phyloP scores from a whole-genome alignment of 2,888 invertebrate genomes.

The Alloscopus bannaensis region DNA sequence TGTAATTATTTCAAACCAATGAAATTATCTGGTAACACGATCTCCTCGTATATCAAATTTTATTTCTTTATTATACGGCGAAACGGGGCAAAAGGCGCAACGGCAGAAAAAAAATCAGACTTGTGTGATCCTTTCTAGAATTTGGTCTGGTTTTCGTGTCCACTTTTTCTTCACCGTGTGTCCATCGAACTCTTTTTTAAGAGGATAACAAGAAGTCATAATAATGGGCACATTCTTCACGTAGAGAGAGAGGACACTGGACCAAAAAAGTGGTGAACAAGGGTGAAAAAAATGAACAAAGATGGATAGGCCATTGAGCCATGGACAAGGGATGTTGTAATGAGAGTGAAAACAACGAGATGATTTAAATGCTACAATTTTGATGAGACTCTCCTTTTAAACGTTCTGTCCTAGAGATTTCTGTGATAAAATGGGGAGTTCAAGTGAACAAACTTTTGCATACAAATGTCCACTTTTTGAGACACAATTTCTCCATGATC shows the following conservation, averaged over 20 bases:
- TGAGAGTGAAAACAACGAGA: neutral
- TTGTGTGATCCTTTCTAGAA: neutral
- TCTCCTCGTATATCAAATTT: conserved; percentile 63
- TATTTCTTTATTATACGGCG: conserved; percentile 63
- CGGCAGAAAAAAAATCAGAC: conserved; percentile 1
- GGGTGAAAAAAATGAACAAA: neutral
- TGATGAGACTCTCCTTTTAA: too few species aligned
- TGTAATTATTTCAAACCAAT: conserved; percentile 65
- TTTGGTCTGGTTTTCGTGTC: conserved; percentile 17
- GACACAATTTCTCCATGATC: too few species aligned
- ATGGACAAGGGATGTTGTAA: neutral
- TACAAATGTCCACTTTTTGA: too few species aligned
- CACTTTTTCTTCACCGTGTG: conserved; percentile 10
- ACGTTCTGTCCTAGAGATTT: too few species aligned
- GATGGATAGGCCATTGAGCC: neutral
- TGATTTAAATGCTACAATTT: neutral
- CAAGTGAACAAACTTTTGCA: too few species aligned
- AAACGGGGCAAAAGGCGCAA: neutral
- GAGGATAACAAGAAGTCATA: conserved; percentile 33
- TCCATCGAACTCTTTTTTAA: neutral
- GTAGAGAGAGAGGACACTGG: conserved; percentile 19
- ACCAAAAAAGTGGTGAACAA: conserved; percentile 5
- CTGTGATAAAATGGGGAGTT: too few species aligned
- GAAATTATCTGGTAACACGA: conserved; percentile 64
- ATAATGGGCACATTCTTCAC: conserved; percentile 55